Conservation (phyloP, 2,888 invertebrate genomes). For the Hoplodrina ambigua region DNA sequence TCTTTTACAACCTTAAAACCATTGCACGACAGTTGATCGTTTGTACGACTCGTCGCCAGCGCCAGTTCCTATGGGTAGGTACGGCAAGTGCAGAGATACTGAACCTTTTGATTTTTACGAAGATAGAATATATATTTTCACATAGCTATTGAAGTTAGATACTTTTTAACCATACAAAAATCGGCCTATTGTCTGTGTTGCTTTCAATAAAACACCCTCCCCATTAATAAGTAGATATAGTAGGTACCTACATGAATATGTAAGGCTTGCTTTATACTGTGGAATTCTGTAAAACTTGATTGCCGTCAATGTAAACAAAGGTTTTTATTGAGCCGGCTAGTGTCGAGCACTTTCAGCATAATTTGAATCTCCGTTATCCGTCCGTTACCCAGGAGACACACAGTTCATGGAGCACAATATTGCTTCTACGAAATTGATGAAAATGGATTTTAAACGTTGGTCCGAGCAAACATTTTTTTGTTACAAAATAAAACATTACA, state of each 20-base stretch:
- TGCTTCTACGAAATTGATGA: slow-evolving; percentile 14
- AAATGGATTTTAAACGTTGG: background rate
- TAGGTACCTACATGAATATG: background rate
- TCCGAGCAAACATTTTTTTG: no score
- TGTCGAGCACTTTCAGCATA: slow-evolving; percentile 41
- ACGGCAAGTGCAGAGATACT: slow-evolving; percentile 14
- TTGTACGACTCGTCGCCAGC: slow-evolving; percentile 6
- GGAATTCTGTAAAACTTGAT: slow-evolving; percentile 27
- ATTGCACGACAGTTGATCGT: slow-evolving; percentile 39
- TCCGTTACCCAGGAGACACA: slow-evolving; percentile 32
- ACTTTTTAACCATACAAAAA: no score
- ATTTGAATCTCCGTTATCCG: slow-evolving; percentile 40
- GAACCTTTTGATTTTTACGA: slow-evolving; percentile 20
- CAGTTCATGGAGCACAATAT: slow-evolving; percentile 28
- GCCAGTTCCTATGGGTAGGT: slow-evolving; percentile 10
- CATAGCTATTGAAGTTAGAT: no score
- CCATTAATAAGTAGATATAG: no score
- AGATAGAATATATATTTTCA: no score
- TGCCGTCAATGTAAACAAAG: slow-evolving; percentile 41
- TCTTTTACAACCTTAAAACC: slow-evolving; percentile 39
- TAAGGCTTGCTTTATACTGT: background rate
- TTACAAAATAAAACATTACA: no score
- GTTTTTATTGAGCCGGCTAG: slow-evolving; percentile 39
- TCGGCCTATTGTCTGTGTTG: no score
- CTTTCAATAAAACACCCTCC: no score